Evolutionary conservation across 2,888 invertebrate species (phyloP).

Genomic region (Periphyllus acericola): DNA sequence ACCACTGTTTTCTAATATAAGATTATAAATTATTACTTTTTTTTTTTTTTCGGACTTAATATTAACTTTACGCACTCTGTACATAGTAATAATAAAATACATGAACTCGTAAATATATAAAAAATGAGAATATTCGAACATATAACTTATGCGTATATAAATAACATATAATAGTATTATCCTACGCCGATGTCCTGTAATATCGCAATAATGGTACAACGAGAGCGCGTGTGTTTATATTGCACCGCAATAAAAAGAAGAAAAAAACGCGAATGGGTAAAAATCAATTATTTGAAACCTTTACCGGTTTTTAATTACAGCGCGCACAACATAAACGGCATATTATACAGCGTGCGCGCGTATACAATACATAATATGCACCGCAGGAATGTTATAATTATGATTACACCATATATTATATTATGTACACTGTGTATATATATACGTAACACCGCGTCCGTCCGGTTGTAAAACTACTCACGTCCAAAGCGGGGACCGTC

Average conservation of each 20-base stretch:
- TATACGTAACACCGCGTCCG: neutral
- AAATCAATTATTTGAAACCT: conserved; percentile 53
- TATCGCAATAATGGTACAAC: neutral
- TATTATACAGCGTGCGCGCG: neutral
- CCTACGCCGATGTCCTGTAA: neutral
- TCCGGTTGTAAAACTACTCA: conserved; percentile 33
- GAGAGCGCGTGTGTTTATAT: neutral
- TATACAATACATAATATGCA: neutral
- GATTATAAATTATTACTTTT: no score
- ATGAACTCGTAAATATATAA: no score
- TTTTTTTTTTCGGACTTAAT: no score
- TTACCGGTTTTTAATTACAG: conserved; percentile 48
- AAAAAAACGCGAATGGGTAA: conserved; percentile 23
- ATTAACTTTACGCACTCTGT: neutral
- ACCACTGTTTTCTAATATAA: no score
- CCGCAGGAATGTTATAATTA: conserved; percentile 38
- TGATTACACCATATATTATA: no score
- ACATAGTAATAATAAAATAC: neutral
- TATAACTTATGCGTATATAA: no score
- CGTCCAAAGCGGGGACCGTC: conserved; percentile 15
- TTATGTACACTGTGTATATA: no score
- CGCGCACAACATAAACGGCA: neutral
- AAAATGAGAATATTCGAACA: no score
- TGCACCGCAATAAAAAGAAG: conserved; percentile 24
- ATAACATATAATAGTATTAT: no score